These are phyloP conservation scores for Drosophila watanabei DNA, from an alignment of 1,140 invertebrate genomes.

Conservation along the genomic window DNA sequence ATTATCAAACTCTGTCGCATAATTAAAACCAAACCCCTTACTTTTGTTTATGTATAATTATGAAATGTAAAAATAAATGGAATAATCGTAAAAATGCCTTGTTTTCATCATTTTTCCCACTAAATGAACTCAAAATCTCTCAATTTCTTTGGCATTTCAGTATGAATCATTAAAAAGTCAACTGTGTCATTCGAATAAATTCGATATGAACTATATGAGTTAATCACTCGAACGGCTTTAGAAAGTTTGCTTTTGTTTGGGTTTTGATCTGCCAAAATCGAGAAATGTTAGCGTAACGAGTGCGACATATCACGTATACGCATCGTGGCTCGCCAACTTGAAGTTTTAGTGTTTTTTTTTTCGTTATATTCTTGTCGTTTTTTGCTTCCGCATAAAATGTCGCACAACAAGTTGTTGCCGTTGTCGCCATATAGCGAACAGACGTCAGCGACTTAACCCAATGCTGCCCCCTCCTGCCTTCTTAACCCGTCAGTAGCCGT, in stretches of 20 bases:
- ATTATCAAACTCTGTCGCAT: background rate
- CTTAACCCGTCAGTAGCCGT: background rate
- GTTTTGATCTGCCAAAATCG: conserved; percentile 7
- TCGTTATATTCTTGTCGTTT: conserved; percentile 31
- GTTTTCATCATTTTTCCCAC: background rate
- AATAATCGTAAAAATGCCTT: background rate
- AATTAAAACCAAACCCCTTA: background rate
- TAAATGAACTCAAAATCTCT: background rate
- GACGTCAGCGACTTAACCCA: conserved; percentile 39
- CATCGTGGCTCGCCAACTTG: conserved; percentile 42
- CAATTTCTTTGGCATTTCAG: background rate
- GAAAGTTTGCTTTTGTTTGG: conserved; percentile 4
- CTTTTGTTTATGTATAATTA: background rate
- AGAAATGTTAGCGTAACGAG: conserved; percentile 32
- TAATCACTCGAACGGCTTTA: background rate
- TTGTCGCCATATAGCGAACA: conserved; percentile 34
- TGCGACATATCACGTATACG: conserved; percentile 77
- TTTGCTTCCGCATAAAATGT: conserved; percentile 74
- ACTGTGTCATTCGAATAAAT: background rate
- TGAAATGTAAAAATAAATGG: background rate
- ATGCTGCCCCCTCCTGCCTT: conserved; percentile 5
- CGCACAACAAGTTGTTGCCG: conserved; percentile 66
- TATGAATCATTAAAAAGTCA: background rate
- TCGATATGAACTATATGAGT: background rate
- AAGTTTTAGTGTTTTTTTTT: conserved; percentile 7